A percentile compares a stretch with the other conserved stretches of the same genome.
Conservation (phyloP, 1,140 invertebrate genomes). For the Portunus trituberculatus region DNA sequence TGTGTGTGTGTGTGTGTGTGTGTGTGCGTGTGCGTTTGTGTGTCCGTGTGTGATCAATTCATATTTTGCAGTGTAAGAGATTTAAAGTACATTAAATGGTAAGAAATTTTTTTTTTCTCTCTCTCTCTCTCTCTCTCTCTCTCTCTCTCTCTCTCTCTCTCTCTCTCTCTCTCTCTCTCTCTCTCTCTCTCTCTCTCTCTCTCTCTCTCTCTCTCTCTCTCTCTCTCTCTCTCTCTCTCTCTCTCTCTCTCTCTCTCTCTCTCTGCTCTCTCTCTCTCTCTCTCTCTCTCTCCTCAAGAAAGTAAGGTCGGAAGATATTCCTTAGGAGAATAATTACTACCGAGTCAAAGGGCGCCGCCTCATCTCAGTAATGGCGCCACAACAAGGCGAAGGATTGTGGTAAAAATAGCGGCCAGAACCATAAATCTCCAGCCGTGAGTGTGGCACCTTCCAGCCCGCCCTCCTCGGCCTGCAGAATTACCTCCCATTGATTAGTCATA, state of each 20-base stretch:
- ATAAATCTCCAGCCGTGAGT: slow-evolving; percentile 42
- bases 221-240: slow-evolving; percentile 52
- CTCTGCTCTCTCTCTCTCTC: slow-evolving; percentile 30
- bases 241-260: slow-evolving; percentile 31
- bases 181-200: slow-evolving; percentile 15
- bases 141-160: slow-evolving; percentile 33
- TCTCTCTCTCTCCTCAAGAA: slow-evolving; percentile 15
- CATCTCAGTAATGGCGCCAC: slow-evolving; percentile 36
- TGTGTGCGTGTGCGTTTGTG: slow-evolving; percentile 37
- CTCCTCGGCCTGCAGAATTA: slow-evolving; percentile 27
- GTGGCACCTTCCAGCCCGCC: slow-evolving; percentile 13
- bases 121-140: slow-evolving; percentile 32
- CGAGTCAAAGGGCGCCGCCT: slow-evolving; percentile 31
- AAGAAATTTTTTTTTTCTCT: background rate
- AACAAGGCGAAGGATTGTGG: slow-evolving; percentile 54
- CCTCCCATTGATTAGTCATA: slow-evolving; percentile 64
- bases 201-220: slow-evolving; percentile 58
- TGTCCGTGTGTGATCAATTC: background rate
- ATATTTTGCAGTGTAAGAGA: too few species aligned
- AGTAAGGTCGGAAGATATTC: background rate
- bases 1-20: slow-evolving; percentile 42
- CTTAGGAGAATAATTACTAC: background rate
- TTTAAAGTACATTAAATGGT: too few species aligned
- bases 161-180: slow-evolving; percentile 35
- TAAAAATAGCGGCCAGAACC: slow-evolving; percentile 31